phyloP scores from a whole-genome alignment of 2,888 invertebrate species.

The Aphidoletes aphidimyza region DNA sequence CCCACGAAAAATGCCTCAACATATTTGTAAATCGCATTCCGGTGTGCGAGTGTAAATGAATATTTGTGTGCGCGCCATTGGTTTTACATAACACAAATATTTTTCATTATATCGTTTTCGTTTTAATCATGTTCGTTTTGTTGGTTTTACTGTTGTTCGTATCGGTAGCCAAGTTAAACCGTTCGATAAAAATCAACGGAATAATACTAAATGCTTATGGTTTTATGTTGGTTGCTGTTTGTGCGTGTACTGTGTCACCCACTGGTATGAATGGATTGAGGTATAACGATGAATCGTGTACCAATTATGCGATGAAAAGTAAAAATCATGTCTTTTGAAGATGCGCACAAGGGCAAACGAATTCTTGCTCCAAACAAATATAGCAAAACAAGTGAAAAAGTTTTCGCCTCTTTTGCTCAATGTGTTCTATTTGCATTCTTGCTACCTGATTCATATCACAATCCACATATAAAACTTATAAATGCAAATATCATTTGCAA shows the following conservation, averaged over 20 bases:
- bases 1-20: neutral
- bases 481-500: neutral
- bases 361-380: no score
- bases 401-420: neutral
- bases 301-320: constrained; percentile 39
- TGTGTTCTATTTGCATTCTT: neutral
- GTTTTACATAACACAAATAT: neutral
- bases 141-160: neutral
- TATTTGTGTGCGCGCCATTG: neutral
- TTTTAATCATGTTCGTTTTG: neutral
- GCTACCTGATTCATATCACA: constrained; percentile 20
- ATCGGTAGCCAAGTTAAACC: no score
- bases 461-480: neutral
- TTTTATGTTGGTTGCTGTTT: no score
- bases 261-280: no score
- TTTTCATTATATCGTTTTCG: constrained; percentile 17
- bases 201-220: no score
- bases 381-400: no score
- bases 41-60: neutral
- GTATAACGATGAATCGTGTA: neutral
- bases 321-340: neutral
- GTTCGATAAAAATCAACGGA: neutral
- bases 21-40: neutral
- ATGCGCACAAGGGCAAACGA: no score
- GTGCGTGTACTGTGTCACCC: no score